Base-by-base conservation (phyloP, 1,140 invertebrate species). In the Orchesella cincta region DNA sequence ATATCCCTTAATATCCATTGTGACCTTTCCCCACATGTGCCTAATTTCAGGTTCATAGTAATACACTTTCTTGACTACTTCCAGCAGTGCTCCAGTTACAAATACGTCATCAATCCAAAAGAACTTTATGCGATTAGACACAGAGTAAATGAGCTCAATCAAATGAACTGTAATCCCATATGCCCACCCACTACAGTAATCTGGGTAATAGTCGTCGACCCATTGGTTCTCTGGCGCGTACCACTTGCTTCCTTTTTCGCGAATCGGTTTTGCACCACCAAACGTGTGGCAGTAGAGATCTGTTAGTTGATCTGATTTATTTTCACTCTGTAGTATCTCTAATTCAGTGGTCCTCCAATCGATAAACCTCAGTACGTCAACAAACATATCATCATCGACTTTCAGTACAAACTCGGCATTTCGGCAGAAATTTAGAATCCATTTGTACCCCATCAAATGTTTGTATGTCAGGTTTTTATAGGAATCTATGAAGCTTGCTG, bases 121-220 rank as follows among this genome's bases (percentile, higher is more conserved):
- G 77, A 85, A 85, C 64, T 83, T 83, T 1, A 85, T 80, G 18
- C 83, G 78, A 12, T 80, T 74, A 5, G 85, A 83, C 5, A 84
- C 83, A 0, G 82, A 57, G 39, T 81, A 83, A 28, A 88, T 76
- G n/a, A 82, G 78, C 0, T 77, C 46, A 0, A 90, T 88, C 46
- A 91, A 90, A 85, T 93, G 91, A 20, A 89, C 87, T 0, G 92
- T 91, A 80, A 92, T 92, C 3, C 93, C 83, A 28, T 93, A 89
- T 1, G 89, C 85, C 77, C 87, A 82, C 0, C 87, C 87, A 3
- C 85, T 85, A 76, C 86, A 87, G 75, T 86, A 88, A 20, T 82
- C 78, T 1, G 85, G 85, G 73, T 87, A 87, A 1, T 78, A 79
- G 1, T 79, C 76, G 73, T 81, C 78, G 0, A 83, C 79, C 75